Conservation (phyloP, 1,140 invertebrate genomes). For the Heliconius hewitsoni region DNA sequence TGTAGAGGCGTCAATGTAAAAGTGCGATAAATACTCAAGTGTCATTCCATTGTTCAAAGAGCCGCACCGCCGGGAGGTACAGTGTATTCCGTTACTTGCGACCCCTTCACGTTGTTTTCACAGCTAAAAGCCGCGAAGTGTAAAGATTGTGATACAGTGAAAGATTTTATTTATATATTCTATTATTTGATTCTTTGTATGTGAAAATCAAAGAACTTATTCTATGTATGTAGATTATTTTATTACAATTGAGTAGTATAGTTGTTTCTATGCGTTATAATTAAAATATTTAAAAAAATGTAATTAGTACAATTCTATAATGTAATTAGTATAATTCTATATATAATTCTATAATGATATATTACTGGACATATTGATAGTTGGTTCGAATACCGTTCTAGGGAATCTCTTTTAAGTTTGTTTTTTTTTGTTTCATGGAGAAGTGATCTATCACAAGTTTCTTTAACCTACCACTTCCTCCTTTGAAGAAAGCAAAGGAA, state of each 20-base stretch:
- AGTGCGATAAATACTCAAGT: slow-evolving; percentile 31
- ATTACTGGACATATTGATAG: no score
- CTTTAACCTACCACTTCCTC: not conserved
- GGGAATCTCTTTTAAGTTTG: no score
- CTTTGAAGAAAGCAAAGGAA: not conserved
- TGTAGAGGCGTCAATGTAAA: not conserved
- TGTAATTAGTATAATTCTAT: no score
- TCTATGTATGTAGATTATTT: not conserved
- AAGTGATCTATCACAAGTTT: not conserved
- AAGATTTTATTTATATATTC: slow-evolving; percentile 19
- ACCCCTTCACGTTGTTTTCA: slow-evolving; percentile 59
- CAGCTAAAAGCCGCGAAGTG: slow-evolving; percentile 65
- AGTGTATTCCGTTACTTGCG: slow-evolving; percentile 53
- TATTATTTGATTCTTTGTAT: not conserved
- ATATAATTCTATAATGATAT: no score
- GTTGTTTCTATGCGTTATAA: no score
- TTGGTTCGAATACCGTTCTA: no score
- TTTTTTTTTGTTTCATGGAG: no score
- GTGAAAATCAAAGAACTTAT: not conserved
- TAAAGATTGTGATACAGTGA: slow-evolving; percentile 30
- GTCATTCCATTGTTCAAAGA: slow-evolving; percentile 39
- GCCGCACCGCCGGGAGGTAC: slow-evolving; percentile 27
- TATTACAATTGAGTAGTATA: not conserved
- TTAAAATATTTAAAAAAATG: no score
- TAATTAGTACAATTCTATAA: no score